A percentile compares a stretch with the other conserved stretches of the same genome.
Conservation (phyloP, 2,888 invertebrate genomes). For the Linyphia triangularis region DNA sequence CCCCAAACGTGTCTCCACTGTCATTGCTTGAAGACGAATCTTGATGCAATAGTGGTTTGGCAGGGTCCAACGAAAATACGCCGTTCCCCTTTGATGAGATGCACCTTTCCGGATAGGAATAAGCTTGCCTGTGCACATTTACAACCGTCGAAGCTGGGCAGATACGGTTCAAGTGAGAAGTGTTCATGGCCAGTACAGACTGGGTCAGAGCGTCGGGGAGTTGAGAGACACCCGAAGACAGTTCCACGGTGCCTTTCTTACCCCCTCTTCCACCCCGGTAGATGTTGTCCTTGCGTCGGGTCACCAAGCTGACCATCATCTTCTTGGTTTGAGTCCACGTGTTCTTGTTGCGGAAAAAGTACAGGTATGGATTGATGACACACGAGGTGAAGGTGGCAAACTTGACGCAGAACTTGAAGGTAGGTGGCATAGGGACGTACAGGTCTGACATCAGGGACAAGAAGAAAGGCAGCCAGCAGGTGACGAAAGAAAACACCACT, state of each 20-base stretch:
- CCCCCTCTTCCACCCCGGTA: background rate
- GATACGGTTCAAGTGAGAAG: background rate
- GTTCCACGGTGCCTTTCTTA: slow-evolving; percentile 4
- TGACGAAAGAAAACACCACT: slow-evolving; percentile 86
- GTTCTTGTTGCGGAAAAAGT: slow-evolving; percentile 87
- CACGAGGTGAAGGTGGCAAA: slow-evolving; percentile 83
- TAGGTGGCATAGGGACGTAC: background rate
- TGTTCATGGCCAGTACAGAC: slow-evolving; percentile 13
- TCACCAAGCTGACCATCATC: background rate
- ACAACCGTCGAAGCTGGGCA: background rate
- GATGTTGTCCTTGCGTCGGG: background rate
- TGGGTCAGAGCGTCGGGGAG: slow-evolving; percentile 37
- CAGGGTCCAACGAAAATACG: slow-evolving; percentile 20
- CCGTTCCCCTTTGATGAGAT: background rate
- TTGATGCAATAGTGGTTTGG: slow-evolving; percentile 48
- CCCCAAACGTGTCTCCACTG: slow-evolving; percentile 46
- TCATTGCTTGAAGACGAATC: slow-evolving; percentile 66
- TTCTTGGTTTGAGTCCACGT: slow-evolving; percentile 82
- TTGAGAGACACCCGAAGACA: slow-evolving; percentile 10
- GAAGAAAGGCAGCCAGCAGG: slow-evolving; percentile 83
- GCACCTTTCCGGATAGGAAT: background rate
- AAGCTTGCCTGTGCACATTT: background rate
- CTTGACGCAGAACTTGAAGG: background rate
- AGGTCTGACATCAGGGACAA: slow-evolving; percentile 80
- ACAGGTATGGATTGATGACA: slow-evolving; percentile 87